Base-by-base conservation (phyloP, 2,888 invertebrate genomes). In the Lithophane leautieri region DNA sequence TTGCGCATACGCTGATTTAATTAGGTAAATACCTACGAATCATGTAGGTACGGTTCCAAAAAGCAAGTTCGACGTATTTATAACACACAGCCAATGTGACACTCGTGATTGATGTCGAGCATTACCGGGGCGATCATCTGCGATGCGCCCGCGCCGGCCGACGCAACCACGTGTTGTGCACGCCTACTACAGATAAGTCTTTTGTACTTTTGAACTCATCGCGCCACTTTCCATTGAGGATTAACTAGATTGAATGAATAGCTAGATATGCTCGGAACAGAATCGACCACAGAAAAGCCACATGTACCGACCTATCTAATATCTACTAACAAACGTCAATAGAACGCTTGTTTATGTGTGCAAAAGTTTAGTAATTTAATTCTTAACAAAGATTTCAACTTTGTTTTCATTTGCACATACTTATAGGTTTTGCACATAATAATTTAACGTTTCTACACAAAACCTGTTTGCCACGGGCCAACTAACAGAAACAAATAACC, bases 121-220 rank as follows among this genome's bases (percentile, higher is more conserved):
- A 68, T 40, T 65, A 42, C 58, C 62, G 63, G 62, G 63, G 62
- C 52, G 47, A 34, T 58, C 50, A 34, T 60, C 61, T 72, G 50
- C 44, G 16, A 56, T 72, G 82, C 68, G 76, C 68, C 58, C 54
- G 82, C 65, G 54, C 52, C 44, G 25, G 25, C 16, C 66, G 25
- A 19, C 63, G 25, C 54, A 28, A 70, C 62, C 84, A 84, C 85
- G 76, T 84, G 86, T 74, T 54, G 56, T 62, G 71, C 86, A 84
- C 82, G 82, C 73, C 82, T 56, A 72, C 71, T 40, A 28, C 28
- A 72, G 84, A 84, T 86, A 79, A 78, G 67, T 70, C 73, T 79
- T 74, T 77, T 84, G 78, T 74, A 82, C 86, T 73, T 72, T 86
- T 82, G 82, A 79, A 86, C 77, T 78, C 73, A 83, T 83, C 82